phyloP scores from a whole-genome alignment of 2,888 invertebrate species.

The Phengaris arion region DNA sequence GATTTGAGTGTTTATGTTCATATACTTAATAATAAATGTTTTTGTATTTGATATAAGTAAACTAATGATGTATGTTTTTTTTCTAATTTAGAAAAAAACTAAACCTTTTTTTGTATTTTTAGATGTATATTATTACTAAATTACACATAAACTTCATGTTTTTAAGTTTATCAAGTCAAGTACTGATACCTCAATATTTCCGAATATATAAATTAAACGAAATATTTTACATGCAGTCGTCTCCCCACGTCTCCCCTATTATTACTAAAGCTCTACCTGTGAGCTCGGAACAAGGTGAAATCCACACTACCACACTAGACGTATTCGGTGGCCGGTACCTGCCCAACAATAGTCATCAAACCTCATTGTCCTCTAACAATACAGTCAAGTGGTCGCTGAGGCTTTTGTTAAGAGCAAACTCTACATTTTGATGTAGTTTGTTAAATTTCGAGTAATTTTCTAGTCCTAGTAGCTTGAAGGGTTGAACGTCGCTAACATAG shows the following conservation, averaged over 20 bases:
- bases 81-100: no score
- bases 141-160: no score
- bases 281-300: conserved; percentile 4
- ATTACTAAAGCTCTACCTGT: neutral
- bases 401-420: conserved; percentile 46
- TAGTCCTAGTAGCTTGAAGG: conserved; percentile 9
- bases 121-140: no score
- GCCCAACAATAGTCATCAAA: conserved; percentile 62
- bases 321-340: conserved; percentile 50
- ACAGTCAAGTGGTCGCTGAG: conserved; percentile 58
- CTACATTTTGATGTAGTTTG: conserved; percentile 12
- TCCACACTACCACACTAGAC: conserved; percentile 20
- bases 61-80: no score
- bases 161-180: no score
- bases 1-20: no score
- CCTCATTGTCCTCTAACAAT: conserved; percentile 58
- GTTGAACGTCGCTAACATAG: neutral
- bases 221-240: no score
- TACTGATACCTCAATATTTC: no score
- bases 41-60: no score
- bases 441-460: conserved; percentile 21
- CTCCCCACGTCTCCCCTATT: neutral
- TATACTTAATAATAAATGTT: no score
- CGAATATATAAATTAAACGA: no score
- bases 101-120: no score